Conservation (phyloP, 1,140 invertebrate genomes). For the Drosophila bocqueti region DNA sequence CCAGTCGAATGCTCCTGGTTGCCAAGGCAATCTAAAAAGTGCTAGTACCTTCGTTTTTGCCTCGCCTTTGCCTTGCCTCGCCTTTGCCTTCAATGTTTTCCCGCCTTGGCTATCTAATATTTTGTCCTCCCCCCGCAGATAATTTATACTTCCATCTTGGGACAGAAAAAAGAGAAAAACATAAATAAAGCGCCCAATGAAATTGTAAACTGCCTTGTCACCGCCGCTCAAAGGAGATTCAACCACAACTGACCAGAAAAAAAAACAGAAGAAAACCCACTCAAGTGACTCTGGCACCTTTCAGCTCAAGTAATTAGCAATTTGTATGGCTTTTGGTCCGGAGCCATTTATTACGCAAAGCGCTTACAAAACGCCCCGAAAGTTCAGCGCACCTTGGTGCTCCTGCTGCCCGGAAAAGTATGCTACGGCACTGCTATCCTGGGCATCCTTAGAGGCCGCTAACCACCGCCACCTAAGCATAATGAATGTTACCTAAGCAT, state of each 20-base stretch:
- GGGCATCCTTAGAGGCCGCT: slow-evolving; percentile 27
- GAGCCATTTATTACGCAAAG: slow-evolving; percentile 63
- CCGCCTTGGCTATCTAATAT: slow-evolving; percentile 29
- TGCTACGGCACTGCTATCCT: slow-evolving; percentile 12
- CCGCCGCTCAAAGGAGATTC: slow-evolving; percentile 20
- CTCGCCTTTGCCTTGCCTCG: slow-evolving; percentile 2
- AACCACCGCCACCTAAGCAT: slow-evolving; percentile 56
- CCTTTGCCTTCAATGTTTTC: slow-evolving; percentile 22
- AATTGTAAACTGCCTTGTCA: slow-evolving; percentile 66
- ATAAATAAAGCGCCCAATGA: slow-evolving; percentile 61
- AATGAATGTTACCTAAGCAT: slow-evolving; percentile 79
- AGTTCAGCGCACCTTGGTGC: slow-evolving; percentile 44
- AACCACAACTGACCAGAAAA: slow-evolving; percentile 5
- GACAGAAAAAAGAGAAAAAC: slow-evolving; percentile 33
- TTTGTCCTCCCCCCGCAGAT: slow-evolving; percentile 1
- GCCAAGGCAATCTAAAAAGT: slow-evolving; percentile 32
- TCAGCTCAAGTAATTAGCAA: slow-evolving; percentile 73
- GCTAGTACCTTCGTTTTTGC: slow-evolving; percentile 7
- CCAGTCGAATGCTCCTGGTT: slow-evolving; percentile 46
- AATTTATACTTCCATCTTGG: slow-evolving; percentile 19
- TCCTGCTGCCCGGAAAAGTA: slow-evolving; percentile 31
- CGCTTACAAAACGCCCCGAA: slow-evolving; percentile 53
- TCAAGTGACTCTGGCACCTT: slow-evolving; percentile 45
- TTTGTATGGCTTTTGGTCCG: slow-evolving; percentile 61
- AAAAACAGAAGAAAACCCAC: slow-evolving; percentile 1